A percentile compares a stretch with the other conserved stretches of the same genome.
phyloP scores from a whole-genome alignment of 2,797 vertebrate species.

The Micromesistius poutassou region DNA sequence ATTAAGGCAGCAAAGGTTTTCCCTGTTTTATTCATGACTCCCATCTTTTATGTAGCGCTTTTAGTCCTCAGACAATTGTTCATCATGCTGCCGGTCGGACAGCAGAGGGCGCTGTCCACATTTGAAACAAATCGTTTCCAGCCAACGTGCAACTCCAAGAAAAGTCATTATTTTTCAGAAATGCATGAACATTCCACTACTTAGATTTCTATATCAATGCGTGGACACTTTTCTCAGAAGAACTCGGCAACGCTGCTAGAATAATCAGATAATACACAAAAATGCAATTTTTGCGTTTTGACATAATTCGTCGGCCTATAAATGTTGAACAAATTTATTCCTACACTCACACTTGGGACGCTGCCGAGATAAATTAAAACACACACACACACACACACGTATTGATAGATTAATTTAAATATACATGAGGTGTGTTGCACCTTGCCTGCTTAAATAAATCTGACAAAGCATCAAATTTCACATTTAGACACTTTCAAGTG shows the following conservation, averaged over 20 bases:
- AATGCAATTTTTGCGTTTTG: neutral
- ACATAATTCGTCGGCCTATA: neutral
- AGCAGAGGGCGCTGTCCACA: slow-evolving; percentile 58
- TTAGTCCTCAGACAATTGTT: neutral
- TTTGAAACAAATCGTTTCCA: slow-evolving; percentile 10
- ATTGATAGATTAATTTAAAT: neutral
- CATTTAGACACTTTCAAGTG: slow-evolving; percentile 66
- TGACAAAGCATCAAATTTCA: slow-evolving; percentile 57
- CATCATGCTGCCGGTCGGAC: slow-evolving; percentile 21
- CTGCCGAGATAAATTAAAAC: neutral
- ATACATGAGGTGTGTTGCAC: slow-evolving; percentile 1
- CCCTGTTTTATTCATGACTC: neutral
- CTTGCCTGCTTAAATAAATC: slow-evolving; percentile 31
- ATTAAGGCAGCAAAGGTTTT: neutral
- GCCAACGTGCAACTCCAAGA: neutral
- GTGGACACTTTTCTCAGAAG: neutral
- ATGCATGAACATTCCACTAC: neutral
- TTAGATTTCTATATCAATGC: neutral
- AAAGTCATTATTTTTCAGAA: neutral
- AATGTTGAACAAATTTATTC: slow-evolving; percentile 1
- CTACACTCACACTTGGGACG: neutral
- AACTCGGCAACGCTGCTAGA: neutral
- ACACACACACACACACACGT: neutral
- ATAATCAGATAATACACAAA: neutral
- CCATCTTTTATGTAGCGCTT: neutral